Evolutionary conservation across 2,113 vertebrate species (phyloP), one percentile per base, ranked within the genome.

Genomic region (Cyprinodon brontotheroides): DNA sequence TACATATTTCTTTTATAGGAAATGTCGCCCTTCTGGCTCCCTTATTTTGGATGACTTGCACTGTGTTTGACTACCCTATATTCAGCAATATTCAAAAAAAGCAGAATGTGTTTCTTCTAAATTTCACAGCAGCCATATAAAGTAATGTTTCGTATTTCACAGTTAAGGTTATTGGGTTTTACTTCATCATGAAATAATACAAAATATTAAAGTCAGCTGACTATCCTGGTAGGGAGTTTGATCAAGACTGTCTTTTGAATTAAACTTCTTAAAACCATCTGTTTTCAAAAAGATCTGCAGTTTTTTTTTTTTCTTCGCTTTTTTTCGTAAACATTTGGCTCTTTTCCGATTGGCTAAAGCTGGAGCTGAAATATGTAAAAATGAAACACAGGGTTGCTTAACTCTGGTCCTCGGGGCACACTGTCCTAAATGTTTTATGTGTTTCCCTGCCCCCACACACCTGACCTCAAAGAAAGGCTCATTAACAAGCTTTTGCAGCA

Each of bases 61-160:
- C n/a, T 10, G 43, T 11, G 45, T 53, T 69, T 50, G 74, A 78
- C 70, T 53, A 39, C 47, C 11, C 61, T 68, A 50, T 47, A n/a
- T 10, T 61, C 67, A 82, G 79, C 40, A 81, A 38, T 79, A 15
- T 68, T 68, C 36, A 11, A 71, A 70, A 11, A 71, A 70, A 72
- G 62, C 65, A 40, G 15, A 20, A 72, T 29, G 69, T 62, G 47
- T 83, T 82, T 5, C 50, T 20, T 53, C 8, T 15, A 53, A 53
- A 20, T 17, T 53, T 20, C 50, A 17, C 50, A 53, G 15, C 20
- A 3, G 50, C n/a, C 8, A n/a, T n/a, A 17, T 20, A 17, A 53
- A 53, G 17, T n/a, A n/a, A 17, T 6, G 8, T 53, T 8, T n/a
- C 10, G 8, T 7, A 15, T 57, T n/a, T 57, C 4, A 7, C 14